Base-by-base conservation (phyloP, 1,140 invertebrate species). In the Nasonia vitripennis region DNA sequence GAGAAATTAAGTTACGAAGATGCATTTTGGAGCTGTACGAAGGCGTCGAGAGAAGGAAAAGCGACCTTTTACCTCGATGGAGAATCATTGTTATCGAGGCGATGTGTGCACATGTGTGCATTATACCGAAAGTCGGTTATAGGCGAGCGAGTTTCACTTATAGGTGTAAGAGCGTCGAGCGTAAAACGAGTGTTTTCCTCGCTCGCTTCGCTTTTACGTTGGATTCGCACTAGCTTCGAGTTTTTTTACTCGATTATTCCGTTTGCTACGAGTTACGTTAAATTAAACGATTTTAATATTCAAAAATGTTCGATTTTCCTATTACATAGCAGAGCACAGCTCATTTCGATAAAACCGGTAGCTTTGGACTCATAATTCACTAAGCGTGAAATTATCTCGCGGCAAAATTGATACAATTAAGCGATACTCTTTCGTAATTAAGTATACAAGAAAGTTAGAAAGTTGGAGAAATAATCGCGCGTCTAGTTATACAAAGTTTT, bases 381-480 rank as follows among this genome's bases (percentile, higher is more conserved):
- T 68, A 67, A 48, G 55, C 78, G 41, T 67, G 55, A 80, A 80
- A 80, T 41, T n/a, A 78, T 78, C 48, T 37, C 55, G 20, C 10
- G n/a, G 77, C 20, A 78, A 78, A 78, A 48, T 10, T 78, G 14
- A 41, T 75, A 31, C 31, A 73, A 34, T 75, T 45, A 75, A 75
- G 37, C 9, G n/a, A 75, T 79, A 23, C 27, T 70, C 27, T 80
- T 68, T 68, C 37, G n/a, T 67, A 80, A 80, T 41, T n/a, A 71
- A 71, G 68, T 71, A 34, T 71, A n/a, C 55, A 71, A 81, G 68
- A 81, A 81, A 81, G 79, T 71, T 81, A 81, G 79, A 81, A 81
- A 81, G 62, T 81, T 73, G 20, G 2, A 71, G 2, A 71, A 51
- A 51, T 81, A 73, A 51, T 73, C 0, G 14, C 17, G 6, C 17